A percentile compares a stretch with the other conserved stretches of the same genome.
Evolutionary conservation across 2,888 invertebrate species (phyloP).

Genomic region (Uloborus plumipes): DNA sequence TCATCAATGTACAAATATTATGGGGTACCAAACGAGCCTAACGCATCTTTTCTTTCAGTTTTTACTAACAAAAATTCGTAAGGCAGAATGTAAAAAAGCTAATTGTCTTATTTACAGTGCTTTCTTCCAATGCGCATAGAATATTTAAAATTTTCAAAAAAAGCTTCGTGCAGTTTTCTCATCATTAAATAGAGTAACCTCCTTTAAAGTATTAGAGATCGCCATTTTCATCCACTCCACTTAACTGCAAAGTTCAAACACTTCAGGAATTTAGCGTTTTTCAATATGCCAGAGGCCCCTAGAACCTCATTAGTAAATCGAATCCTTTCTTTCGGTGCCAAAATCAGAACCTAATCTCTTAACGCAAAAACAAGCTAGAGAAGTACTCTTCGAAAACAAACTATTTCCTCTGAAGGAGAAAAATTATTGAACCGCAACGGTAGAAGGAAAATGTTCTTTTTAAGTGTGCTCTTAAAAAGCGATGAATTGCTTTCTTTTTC

Average conservation of each 20-base stretch:
- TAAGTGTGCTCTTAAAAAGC: constrained; percentile 5
- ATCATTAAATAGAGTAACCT: not conserved
- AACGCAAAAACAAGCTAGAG: constrained; percentile 28
- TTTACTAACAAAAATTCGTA: too few species aligned
- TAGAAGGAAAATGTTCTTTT: constrained; percentile 16
- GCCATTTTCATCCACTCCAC: not conserved
- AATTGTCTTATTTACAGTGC: too few species aligned
- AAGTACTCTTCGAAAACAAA: constrained; percentile 16
- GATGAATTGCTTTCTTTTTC: constrained; percentile 6
- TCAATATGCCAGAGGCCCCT: too few species aligned
- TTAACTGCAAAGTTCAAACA: too few species aligned
- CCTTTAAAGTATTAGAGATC: not conserved
- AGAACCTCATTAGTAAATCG: constrained; percentile 49
- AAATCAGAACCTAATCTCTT: constrained; percentile 61
- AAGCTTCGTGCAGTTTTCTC: not conserved
- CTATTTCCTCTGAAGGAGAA: constrained; percentile 1
- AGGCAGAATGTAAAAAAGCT: too few species aligned
- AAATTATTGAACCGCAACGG: constrained; percentile 22
- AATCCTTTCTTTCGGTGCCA: constrained; percentile 50
- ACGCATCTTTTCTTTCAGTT: too few species aligned
- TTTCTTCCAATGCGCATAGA: too few species aligned
- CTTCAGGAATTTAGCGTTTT: too few species aligned
- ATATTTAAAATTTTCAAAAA: too few species aligned
- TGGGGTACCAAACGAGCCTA: too few species aligned
- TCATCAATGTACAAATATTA: too few species aligned